Evolutionary conservation across 1,140 invertebrate species (phyloP), one percentile per base, ranked within the genome.

Genomic region (Reticulitermes speratus): DNA sequence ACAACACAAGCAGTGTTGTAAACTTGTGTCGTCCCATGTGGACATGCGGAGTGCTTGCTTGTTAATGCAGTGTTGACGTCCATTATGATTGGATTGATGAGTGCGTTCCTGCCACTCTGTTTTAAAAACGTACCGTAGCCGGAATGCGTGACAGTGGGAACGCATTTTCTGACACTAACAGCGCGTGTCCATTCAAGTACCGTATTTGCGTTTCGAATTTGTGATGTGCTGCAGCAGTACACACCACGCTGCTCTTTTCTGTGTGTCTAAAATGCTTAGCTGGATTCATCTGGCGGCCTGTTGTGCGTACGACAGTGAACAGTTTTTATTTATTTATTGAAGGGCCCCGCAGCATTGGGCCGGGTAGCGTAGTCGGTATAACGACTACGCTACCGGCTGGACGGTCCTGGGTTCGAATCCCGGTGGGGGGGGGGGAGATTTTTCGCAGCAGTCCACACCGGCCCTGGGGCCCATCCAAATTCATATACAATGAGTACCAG

Each of bases 21-120:
- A 25, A 75, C 25, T 25, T 12, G n/a, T 9, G 55, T 59, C 7
- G 1, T 14, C 55, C 21, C 55, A 21, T 21, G 19, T 55, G 16
- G 52, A 55, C 52, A 21, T 2, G 52, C 19, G n/a, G 65, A 65
- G 59, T 19, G 25, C 1, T 30, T 75, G n/a, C n/a, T 30, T 75
- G 65, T 75, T 75, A 75, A 75, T 75, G 65, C 65, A 30, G 65
- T 75, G 65, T 75, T 75, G 65, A 75, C n/a, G 65, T 75, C n/a
- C 65, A 75, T 75, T 75, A 75, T 75, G 7, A 75, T 30, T 75
- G 65, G 3, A 75, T 30, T 75, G 65, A 75, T 14, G 65, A 30
- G 25, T 75, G n/a, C n/a, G n/a, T 25, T 30, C 25, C 9, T 30
- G 6, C 59, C 21, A 8, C 59, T 23, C 2, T 75, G 65, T 75